Conservation (phyloP, 1,140 invertebrate genomes). For the Drosophila erecta region DNA sequence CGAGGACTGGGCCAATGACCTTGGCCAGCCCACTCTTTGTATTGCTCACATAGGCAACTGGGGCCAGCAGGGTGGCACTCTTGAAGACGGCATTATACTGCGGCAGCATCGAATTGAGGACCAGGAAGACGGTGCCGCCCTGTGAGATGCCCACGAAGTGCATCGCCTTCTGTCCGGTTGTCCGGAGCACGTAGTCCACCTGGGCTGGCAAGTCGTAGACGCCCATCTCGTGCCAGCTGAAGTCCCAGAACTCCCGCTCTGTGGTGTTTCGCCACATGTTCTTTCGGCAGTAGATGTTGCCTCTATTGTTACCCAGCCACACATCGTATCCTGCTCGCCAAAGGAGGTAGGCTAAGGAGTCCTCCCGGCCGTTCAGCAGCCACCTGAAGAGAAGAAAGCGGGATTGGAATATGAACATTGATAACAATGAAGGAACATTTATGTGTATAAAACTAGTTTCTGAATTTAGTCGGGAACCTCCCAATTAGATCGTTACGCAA, state of each 20-base stretch:
- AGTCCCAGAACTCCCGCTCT: conserved; percentile 84
- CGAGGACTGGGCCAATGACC: conserved; percentile 72
- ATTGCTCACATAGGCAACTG: conserved; percentile 85
- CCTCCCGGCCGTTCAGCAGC: conserved; percentile 76
- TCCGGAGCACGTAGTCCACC: conserved; percentile 87
- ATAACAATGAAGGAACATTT: too few relatives aligned
- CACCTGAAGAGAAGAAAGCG: conserved; percentile 41
- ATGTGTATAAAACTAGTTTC: too few relatives aligned
- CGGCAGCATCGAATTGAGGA: conserved; percentile 86
- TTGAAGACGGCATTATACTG: conserved; percentile 87
- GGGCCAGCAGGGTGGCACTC: conserved; percentile 86
- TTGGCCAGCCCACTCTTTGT: conserved; percentile 83
- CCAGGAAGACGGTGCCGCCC: conserved; percentile 87
- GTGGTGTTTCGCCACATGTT: conserved; percentile 86
- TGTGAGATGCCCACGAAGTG: conserved; percentile 86
- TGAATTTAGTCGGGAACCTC: too few relatives aligned
- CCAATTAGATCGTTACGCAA: too few relatives aligned
- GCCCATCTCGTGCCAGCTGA: conserved; percentile 90
- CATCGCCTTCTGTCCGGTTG: conserved; percentile 84
- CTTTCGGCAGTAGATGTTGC: conserved; percentile 88
- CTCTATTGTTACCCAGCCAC: conserved; percentile 90
- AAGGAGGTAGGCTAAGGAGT: conserved; percentile 86
- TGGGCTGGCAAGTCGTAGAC: conserved; percentile 89
- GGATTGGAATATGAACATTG: not conserved
- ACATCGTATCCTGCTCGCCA: conserved; percentile 90